Base-by-base conservation (phyloP, 1,140 invertebrate species). In the Bemisia tabaci region DNA sequence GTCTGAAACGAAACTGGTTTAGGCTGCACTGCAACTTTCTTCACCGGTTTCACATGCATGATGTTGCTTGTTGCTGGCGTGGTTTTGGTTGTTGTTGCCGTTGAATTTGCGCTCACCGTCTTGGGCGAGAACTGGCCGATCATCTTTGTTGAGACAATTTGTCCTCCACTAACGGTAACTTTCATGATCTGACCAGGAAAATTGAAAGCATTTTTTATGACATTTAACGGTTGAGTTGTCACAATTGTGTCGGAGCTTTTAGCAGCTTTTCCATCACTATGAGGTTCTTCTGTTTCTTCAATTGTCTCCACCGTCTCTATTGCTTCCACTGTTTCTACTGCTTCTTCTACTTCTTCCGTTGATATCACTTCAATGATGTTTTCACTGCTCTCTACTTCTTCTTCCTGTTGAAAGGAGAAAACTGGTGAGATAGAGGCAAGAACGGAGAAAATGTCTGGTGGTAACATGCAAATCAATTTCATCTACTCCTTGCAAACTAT, bases 301-400 rank as follows among this genome's bases (percentile, higher is more conserved):
- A 48, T 48, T 17, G n/a, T n/a, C n/a, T n/a, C n/a, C n/a, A n/a
- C n/a, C n/a, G n/a, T 17, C 33, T 48, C 33, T 9, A 48, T 17
- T 48, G 5, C 33, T 48, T 48, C 33, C 77, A 23, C 74, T 26
- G 23, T 24, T 25, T 65, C 27, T 26, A 22, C 24, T 58, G 59
- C 22, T 60, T 48, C 33, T 9, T 48, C 33, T 48, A 17, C 17
- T 48, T 48, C 33, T 9, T 48, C 33, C 5, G 33, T 48, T 5
- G 17, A 5, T 48, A 48, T 48, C 17, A 9, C 33, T 48, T 48
- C 33, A 5, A 48, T 17, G 5, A 48, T 48, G 33, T 9, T 17
- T 48, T 48, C 33, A 48, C 17, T 5, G 33, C 5, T 48, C 5
- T 48, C 33, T 48, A 5, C 33, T 48, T n/a, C n/a, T n/a, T n/a